phyloP scores from a whole-genome alignment of 1,140 invertebrate species.

The Ceratina australensis region DNA sequence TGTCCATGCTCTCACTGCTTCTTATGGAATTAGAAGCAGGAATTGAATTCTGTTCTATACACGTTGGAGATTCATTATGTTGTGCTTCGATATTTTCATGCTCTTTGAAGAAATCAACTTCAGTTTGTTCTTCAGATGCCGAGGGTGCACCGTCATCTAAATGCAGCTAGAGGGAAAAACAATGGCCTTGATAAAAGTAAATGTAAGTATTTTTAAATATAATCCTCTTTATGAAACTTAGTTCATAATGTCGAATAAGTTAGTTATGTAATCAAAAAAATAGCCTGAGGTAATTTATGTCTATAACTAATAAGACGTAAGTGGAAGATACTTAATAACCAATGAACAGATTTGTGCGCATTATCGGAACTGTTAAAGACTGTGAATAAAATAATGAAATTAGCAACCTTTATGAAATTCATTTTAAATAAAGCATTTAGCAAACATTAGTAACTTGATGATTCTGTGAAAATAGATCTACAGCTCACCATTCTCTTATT shows the following conservation, averaged over 20 bases:
- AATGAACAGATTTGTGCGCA: conserved; percentile 16
- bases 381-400: conserved; percentile 8
- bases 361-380: background rate
- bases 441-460: conserved; percentile 33
- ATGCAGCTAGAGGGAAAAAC: conserved; percentile 80
- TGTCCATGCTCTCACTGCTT: conserved; percentile 41
- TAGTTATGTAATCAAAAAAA: conserved; percentile 22
- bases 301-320: background rate
- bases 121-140: conserved; percentile 80
- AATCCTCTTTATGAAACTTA: background rate
- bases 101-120: conserved; percentile 92
- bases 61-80: conserved; percentile 55
- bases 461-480: conserved; percentile 47
- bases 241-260: conserved; percentile 12
- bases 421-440: conserved; percentile 32
- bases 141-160: conserved; percentile 79
- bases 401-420: conserved; percentile 23
- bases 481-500: conserved; percentile 74
- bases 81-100: conserved; percentile 79
- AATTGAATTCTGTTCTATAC: conserved; percentile 57
- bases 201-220: background rate
- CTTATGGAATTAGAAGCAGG: conserved; percentile 47
- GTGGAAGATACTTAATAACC: conserved; percentile 17
- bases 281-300: conserved; percentile 9
- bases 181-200: conserved; percentile 9